These are phyloP conservation scores for Digitonthophagus gazella DNA, from an alignment of 2,888 invertebrate genomes.

Conservation along the genomic window DNA sequence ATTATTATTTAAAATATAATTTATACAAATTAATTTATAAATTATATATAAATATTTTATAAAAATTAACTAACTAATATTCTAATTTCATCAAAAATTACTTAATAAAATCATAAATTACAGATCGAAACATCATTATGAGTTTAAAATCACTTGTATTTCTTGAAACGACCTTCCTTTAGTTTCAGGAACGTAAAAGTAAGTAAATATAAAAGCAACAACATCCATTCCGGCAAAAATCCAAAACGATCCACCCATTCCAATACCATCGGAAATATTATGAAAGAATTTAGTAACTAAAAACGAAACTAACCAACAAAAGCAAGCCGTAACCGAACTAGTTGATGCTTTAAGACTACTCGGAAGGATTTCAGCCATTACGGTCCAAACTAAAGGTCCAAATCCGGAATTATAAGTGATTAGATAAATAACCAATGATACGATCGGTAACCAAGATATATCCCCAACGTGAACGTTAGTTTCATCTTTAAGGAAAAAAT, in stretches of 20 bases:
- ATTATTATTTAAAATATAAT: too few relatives aligned
- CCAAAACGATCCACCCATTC: conserved; percentile 66
- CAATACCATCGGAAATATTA: conserved; percentile 56
- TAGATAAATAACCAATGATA: conserved; percentile 68
- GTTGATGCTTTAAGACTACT: conserved; percentile 72
- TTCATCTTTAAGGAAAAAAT: conserved; percentile 63
- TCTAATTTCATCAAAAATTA: too few relatives aligned
- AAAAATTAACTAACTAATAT: too few relatives aligned
- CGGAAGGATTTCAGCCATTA: conserved; percentile 80
- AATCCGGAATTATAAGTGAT: conserved; percentile 67
- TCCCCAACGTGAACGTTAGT: conserved; percentile 51
- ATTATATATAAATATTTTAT: too few relatives aligned
- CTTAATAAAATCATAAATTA: too few relatives aligned
- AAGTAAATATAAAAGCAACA: conserved; percentile 65
- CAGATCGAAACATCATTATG: conserved; percentile 46
- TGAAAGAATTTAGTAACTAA: conserved; percentile 69
- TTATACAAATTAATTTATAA: too few relatives aligned
- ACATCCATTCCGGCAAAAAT: conserved; percentile 62
- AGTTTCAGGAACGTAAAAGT: conserved; percentile 76
- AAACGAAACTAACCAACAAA: conserved; percentile 72
- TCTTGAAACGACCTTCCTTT: conserved; percentile 79
- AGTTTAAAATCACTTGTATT: conserved; percentile 68
- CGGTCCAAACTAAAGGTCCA: conserved; percentile 78
- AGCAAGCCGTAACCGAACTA: conserved; percentile 68
- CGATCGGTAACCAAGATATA: conserved; percentile 67